Percentiles rank a stretch among this genome's conserved stretches.
These are phyloP conservation scores for Coccyzus lansbergi DNA, from an alignment of 2,797 vertebrate species.

Conservation along the genomic window DNA sequence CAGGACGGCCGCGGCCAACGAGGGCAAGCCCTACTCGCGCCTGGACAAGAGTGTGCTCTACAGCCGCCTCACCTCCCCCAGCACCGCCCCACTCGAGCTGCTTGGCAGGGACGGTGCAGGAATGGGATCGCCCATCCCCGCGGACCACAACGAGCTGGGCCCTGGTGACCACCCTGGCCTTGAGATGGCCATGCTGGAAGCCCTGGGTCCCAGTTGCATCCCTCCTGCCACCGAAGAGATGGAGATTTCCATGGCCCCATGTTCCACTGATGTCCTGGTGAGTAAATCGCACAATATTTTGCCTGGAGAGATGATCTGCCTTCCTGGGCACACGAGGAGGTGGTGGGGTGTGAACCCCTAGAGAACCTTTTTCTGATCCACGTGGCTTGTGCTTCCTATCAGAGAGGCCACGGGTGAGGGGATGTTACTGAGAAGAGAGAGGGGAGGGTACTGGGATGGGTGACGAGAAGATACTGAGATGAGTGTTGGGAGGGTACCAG, in stretches of 20 bases:
- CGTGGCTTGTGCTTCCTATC: rapidly evolving
- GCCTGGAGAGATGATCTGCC: not conserved
- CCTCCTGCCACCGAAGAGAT: not conserved
- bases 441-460: no score
- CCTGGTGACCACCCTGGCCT: conserved; percentile 63
- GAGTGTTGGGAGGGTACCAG: not conserved
- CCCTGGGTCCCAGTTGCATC: rapidly evolving
- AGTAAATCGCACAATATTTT: rapidly evolving
- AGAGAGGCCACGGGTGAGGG: rapidly evolving
- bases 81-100: not conserved
- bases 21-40: conserved; percentile 77
- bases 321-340: rapidly evolving
- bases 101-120: not conserved
- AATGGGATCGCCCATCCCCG: not conserved
- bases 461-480: not conserved
- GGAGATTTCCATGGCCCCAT: rapidly evolving
- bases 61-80: conserved; percentile 62
- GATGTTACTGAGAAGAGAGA: not conserved
- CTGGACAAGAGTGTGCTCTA: conserved; percentile 89
- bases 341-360: not conserved
- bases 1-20: not conserved
- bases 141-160: not conserved
- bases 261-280: not conserved
- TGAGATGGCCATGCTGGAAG: not conserved
- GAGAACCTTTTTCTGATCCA: not conserved